Evolutionary conservation across 2,888 invertebrate species (phyloP).

Genomic region (Agriopis leucophaearia): DNA sequence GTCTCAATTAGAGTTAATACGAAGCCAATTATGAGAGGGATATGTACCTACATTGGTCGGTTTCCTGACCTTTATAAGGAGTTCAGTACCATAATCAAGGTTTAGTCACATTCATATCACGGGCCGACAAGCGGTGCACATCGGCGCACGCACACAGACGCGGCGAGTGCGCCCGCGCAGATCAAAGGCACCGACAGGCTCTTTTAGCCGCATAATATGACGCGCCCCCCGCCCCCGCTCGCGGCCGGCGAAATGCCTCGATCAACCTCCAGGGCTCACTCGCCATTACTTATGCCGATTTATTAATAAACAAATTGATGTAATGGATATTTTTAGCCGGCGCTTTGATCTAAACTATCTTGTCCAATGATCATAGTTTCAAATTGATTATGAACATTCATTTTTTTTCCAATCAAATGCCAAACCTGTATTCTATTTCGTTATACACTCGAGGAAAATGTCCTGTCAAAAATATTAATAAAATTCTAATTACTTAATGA

Average conservation of each 20-base stretch:
- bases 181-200: slow-evolving; percentile 86
- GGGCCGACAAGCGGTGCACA: slow-evolving; percentile 82
- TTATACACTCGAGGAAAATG: slow-evolving; percentile 3
- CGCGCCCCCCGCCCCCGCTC: slow-evolving; percentile 78
- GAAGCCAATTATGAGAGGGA: slow-evolving; percentile 63
- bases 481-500: slow-evolving; percentile 6
- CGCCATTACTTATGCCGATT: slow-evolving; percentile 85
- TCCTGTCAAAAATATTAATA: not conserved
- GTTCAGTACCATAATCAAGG: slow-evolving; percentile 85
- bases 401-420: slow-evolving; percentile 10
- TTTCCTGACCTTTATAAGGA: slow-evolving; percentile 80
- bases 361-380: slow-evolving; percentile 53
- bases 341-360: slow-evolving; percentile 61
- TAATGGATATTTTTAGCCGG: slow-evolving; percentile 71
- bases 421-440: slow-evolving; percentile 12
- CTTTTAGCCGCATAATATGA: slow-evolving; percentile 87
- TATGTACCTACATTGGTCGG: slow-evolving; percentile 57
- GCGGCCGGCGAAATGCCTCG: slow-evolving; percentile 78
- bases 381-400: slow-evolving; percentile 26
- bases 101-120: slow-evolving; percentile 86
- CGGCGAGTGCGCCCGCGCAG: slow-evolving; percentile 67
- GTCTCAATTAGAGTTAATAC: slow-evolving; percentile 55
- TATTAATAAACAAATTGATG: slow-evolving; percentile 85
- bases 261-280: slow-evolving; percentile 77
- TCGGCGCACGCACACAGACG: slow-evolving; percentile 66